Evolutionary conservation across 2,113 vertebrate genomes (phyloP).

Genomic region (Melanerpes aurifrons): DNA sequence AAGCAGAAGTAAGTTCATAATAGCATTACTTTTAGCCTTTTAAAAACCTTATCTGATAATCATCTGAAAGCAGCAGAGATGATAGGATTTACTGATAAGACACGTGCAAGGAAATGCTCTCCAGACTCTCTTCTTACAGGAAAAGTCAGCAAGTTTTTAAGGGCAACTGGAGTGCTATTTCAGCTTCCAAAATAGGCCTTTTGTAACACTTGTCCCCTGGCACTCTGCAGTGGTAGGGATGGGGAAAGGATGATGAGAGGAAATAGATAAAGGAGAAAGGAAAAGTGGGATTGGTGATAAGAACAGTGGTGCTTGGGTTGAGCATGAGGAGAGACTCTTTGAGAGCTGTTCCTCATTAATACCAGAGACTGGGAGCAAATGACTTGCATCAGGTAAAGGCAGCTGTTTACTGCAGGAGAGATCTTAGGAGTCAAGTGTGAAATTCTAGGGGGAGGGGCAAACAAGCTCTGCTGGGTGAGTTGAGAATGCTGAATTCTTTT

Average conservation of each 20-base stretch:
- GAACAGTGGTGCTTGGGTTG: neutral
- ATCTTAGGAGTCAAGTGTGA: neutral
- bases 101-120: neutral
- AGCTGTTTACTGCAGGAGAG: neutral
- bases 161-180: neutral
- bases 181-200: conserved; percentile 6
- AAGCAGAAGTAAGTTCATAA: neutral
- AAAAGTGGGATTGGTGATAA: conserved; percentile 46
- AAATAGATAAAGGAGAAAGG: conserved; percentile 50
- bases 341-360: neutral
- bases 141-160: conserved; percentile 36
- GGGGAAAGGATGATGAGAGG: neutral
- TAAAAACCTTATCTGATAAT: neutral
- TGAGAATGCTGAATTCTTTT: neutral
- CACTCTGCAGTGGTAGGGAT: neutral
- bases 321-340: neutral
- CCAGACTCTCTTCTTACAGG: neutral
- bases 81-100: neutral
- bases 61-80: neutral
- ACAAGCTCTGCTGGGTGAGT: neutral
- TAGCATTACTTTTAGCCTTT: neutral
- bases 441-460: neutral
- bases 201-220: neutral
- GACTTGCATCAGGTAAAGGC: neutral
- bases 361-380: neutral